These are phyloP conservation scores for Andrena bicolor DNA, from an alignment of 2,888 invertebrate species.

Conservation along the genomic window DNA sequence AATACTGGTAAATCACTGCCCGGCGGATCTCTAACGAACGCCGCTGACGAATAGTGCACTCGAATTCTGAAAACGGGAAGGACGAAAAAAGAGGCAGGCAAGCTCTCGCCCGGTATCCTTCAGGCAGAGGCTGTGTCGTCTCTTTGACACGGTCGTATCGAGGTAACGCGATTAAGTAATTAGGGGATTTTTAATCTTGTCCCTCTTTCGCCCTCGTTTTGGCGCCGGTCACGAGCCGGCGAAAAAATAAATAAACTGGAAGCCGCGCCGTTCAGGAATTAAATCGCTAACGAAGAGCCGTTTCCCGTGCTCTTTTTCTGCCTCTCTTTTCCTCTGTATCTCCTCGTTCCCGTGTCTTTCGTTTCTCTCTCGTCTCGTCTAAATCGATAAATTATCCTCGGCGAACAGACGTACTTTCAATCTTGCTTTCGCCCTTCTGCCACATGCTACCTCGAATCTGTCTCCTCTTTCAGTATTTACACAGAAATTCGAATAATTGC, in stretches of 20 bases:
- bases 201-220: conserved; percentile 74
- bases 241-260: conserved; percentile 83
- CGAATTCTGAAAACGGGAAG: conserved; percentile 23
- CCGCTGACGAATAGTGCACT: conserved; percentile 43
- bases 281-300: conserved; percentile 83
- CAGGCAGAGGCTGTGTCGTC: conserved; percentile 39
- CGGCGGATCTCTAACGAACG: conserved; percentile 23
- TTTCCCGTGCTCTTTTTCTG: conserved; percentile 46
- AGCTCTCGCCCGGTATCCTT: conserved; percentile 24
- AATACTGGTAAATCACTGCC: conserved; percentile 8
- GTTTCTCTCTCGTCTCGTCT: conserved; percentile 58
- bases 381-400: conserved; percentile 77
- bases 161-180: conserved; percentile 83
- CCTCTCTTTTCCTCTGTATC: conserved; percentile 27
- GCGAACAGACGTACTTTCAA: conserved; percentile 40
- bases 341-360: conserved; percentile 15
- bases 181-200: conserved; percentile 82
- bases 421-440: conserved; percentile 26
- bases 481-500: background rate
- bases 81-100: background rate
- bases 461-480: conserved; percentile 26
- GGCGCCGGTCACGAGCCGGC: conserved; percentile 75
- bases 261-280: conserved; percentile 77
- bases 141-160: conserved; percentile 80
- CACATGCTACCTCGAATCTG: conserved; percentile 21